Evolutionary conservation across 2,888 invertebrate genomes (phyloP).

Genomic region (Lasioglossum villosulum): DNA sequence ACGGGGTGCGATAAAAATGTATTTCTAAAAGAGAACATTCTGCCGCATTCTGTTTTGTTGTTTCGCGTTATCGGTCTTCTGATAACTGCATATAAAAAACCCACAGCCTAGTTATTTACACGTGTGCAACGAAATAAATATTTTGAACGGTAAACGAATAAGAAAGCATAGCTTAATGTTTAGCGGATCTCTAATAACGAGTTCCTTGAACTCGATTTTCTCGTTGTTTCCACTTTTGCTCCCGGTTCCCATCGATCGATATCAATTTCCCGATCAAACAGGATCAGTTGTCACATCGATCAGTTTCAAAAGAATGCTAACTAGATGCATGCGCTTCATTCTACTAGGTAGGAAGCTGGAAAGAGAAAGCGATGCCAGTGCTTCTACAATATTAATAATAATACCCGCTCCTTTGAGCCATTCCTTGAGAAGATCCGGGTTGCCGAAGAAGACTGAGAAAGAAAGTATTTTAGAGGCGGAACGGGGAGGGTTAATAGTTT

Average conservation of each 20-base stretch:
- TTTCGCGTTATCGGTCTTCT: too few relatives aligned
- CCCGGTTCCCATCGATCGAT: not conserved
- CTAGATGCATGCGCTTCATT: conserved; percentile 30
- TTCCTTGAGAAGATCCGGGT: conserved; percentile 82
- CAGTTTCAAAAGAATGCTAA: conserved; percentile 23
- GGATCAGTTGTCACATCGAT: conserved; percentile 22
- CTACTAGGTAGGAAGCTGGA: conserved; percentile 46
- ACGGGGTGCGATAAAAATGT: too few relatives aligned
- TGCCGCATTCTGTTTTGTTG: too few relatives aligned
- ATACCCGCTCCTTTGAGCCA: conserved; percentile 83
- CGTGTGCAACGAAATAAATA: not conserved
- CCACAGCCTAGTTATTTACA: not conserved
- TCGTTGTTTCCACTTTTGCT: not conserved
- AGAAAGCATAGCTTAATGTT: not conserved
- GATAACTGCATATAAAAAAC: too few relatives aligned
- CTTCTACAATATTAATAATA: conserved; percentile 57
- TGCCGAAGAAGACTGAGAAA: conserved; percentile 81
- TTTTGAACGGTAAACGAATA: not conserved
- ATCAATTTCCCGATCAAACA: conserved; percentile 17
- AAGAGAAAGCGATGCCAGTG: conserved; percentile 42
- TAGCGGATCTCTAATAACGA: not conserved
- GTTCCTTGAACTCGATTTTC: not conserved
- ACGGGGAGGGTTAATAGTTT: conserved; percentile 24
- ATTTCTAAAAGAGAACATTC: too few relatives aligned
- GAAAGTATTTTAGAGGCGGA: conserved; percentile 49